phyloP scores from a whole-genome alignment of 2,797 vertebrate genomes.

The Syndactyla subalaris region DNA sequence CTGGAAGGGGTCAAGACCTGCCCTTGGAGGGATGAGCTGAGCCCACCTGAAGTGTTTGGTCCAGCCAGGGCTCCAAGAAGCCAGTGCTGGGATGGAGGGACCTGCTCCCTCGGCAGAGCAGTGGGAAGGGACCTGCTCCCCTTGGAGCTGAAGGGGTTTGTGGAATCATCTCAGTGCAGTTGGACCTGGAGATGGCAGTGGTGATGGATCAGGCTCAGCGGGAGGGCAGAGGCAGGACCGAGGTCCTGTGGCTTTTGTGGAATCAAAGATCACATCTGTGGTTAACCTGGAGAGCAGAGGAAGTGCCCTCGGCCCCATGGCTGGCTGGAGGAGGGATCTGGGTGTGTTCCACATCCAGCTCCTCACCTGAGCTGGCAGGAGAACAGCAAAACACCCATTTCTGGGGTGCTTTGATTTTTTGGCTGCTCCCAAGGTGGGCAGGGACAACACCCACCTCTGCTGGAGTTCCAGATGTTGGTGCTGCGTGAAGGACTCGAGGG shows the following conservation, averaged over 20 bases:
- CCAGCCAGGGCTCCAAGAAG: not conserved
- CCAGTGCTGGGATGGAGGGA: not conserved
- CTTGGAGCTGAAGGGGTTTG: no score
- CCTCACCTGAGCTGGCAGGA: not conserved
- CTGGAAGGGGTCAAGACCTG: not conserved
- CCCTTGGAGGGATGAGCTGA: not conserved
- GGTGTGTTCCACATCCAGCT: not conserved
- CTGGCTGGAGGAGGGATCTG: not conserved
- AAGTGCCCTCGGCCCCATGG: accelerated
- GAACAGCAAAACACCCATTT: not conserved
- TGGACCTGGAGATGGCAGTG: not conserved
- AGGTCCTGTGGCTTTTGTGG: not conserved
- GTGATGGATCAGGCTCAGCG: accelerated
- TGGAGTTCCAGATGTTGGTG: not conserved
- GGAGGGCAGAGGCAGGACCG: not conserved
- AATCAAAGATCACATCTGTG: accelerated
- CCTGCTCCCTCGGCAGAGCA: not conserved
- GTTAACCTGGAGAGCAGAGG: not conserved
- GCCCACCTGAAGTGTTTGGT: not conserved
- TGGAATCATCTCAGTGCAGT: accelerated
- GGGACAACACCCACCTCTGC: not conserved
- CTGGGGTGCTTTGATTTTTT: not conserved
- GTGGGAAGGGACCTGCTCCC: not conserved
- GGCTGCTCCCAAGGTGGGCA: not conserved
- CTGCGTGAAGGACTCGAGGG: not conserved